phyloP scores from a whole-genome alignment of 2,888 invertebrate genomes.

The Phania funesta region DNA sequence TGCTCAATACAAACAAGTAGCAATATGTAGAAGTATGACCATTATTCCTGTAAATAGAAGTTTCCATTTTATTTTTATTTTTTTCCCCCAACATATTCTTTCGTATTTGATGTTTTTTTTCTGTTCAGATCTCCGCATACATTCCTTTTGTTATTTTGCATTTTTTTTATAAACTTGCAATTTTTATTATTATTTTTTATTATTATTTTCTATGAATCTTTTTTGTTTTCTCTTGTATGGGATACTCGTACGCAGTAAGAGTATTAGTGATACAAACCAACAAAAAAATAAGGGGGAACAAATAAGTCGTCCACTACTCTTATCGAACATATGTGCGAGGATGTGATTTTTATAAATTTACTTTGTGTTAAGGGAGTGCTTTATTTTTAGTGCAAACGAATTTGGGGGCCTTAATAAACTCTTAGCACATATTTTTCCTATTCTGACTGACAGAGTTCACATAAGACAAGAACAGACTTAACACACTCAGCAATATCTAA shows the following conservation, averaged over 20 bases:
- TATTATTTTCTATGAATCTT: conserved; percentile 58
- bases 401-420: conserved; percentile 16
- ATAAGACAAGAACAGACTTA: too few relatives aligned
- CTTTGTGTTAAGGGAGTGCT: background rate
- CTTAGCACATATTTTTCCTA: background rate
- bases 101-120: conserved; percentile 22
- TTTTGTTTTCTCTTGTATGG: background rate
- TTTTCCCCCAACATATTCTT: conserved; percentile 13
- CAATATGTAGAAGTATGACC: conserved; percentile 54
- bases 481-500: too few relatives aligned
- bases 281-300: conserved; percentile 38
- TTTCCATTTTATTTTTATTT: conserved; percentile 53
- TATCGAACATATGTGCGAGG: conserved; percentile 14
- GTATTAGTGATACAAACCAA: conserved; percentile 10
- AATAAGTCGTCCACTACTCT: conserved; percentile 58
- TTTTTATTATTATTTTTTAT: too few relatives aligned
- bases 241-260: background rate
- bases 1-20: conserved; percentile 24
- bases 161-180: conserved; percentile 60
- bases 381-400: background rate
- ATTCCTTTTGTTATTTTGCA: conserved; percentile 61
- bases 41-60: conserved; percentile 50
- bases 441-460: too few relatives aligned
- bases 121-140: conserved; percentile 10
- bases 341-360: conserved; percentile 47